Conservation (phyloP, 2,113 vertebrate genomes). For the Plestiodon gilberti region DNA sequence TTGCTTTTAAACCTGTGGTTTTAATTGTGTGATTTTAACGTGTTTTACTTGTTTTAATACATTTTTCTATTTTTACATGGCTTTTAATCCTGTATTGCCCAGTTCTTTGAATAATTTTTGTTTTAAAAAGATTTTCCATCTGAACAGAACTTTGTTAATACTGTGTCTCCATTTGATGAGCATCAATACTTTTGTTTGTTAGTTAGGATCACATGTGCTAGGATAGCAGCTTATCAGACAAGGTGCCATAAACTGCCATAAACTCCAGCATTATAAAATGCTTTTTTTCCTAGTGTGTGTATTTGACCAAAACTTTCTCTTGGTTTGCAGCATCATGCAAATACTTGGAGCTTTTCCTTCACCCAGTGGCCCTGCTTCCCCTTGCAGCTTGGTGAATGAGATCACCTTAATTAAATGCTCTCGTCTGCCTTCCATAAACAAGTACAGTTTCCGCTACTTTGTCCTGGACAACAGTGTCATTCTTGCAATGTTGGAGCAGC, state of each 20-base stretch:
- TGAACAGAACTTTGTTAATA: neutral
- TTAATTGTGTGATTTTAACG: too few relatives aligned
- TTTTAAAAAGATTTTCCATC: neutral
- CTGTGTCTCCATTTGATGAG: neutral
- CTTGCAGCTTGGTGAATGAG: slow-evolving; percentile 96
- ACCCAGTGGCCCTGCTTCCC: slow-evolving; percentile 93
- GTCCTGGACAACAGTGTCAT: slow-evolving; percentile 95
- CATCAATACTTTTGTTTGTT: neutral
- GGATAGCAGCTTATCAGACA: neutral
- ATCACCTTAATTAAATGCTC: slow-evolving; percentile 92
- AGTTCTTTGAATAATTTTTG: neutral
- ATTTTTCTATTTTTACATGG: too few relatives aligned
- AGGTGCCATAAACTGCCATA: neutral
- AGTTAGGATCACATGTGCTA: neutral
- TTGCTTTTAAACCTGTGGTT: too few relatives aligned
- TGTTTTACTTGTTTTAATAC: too few relatives aligned
- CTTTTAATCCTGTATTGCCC: too few relatives aligned
- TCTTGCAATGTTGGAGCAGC: slow-evolving; percentile 95
- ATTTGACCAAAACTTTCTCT: slow-evolving; percentile 51
- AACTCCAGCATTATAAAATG: slow-evolving; percentile 11
- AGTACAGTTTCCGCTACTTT: slow-evolving; percentile 93
- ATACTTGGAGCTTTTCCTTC: slow-evolving; percentile 94
- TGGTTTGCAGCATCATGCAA: slow-evolving; percentile 91
- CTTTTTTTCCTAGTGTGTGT: neutral
- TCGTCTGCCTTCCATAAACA: slow-evolving; percentile 88